Evolutionary conservation across 2,113 vertebrate genomes (phyloP), one percentile per base, ranked within the genome.

Genomic region (Oncorhynchus nerka): DNA sequence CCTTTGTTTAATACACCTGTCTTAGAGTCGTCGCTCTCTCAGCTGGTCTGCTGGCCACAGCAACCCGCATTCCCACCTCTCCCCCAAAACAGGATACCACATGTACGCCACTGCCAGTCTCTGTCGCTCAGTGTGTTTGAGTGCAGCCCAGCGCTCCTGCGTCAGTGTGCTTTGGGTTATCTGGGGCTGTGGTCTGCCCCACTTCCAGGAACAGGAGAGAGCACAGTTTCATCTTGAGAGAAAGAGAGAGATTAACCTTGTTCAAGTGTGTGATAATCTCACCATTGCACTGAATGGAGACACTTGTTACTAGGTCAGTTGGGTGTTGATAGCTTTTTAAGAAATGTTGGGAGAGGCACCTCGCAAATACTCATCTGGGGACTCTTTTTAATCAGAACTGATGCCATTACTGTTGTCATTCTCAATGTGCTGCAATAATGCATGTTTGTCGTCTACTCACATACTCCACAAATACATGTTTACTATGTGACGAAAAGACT

Each of bases 141-240:
- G 34, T 34, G 22, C 19, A 70, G 76, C 70, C 61, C 19, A 77
- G 83, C 73, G 80, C 81, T 87, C 86, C 82, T 85, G 79, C 90
- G 90, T 90, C 90, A 90, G 79, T 79, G 78, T 39, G 2, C 67
- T 79, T 82, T 11, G 8, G n/a, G 32, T 68, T 68, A 34, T n/a
- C 67, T 45, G 86, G 80, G 86, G 85, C 90, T 93, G 91, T 86
- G 89, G 92, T 94, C 89, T 91, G 87, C 90, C 87, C 88, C 87
- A 92, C 92, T 94, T 94, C 93, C 91, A 93, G 92, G 91, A 94
- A 94, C 90, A 80, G 86, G 80, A 91, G 83, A 88, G 82, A 80
- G 78, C 71, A 77, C 66, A 84, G 91, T 93, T 94, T 94, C 92
- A 89, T 89, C 80, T 93, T 78, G 70, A 82, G 75, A 91, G 88